Conservation (phyloP, 2,888 invertebrate genomes). For the Lasioglossum zephyrum region DNA sequence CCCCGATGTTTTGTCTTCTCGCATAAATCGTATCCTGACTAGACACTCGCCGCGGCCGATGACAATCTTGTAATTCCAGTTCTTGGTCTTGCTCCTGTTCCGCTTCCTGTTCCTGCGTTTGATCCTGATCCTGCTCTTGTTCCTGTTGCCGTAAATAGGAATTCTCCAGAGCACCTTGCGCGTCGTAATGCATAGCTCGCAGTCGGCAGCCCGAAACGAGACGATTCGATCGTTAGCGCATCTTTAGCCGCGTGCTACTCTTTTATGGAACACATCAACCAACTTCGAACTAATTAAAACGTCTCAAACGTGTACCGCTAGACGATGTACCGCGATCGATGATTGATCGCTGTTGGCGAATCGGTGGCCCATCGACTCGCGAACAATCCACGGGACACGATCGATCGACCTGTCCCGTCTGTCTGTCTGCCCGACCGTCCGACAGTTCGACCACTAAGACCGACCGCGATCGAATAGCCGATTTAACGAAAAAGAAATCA, state of each 20-base stretch:
- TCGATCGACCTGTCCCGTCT: constrained; percentile 36
- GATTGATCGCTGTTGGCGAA: constrained; percentile 24
- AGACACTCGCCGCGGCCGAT: background rate
- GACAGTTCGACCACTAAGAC: background rate
- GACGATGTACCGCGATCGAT: background rate
- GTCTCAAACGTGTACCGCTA: background rate
- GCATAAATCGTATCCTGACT: constrained; percentile 15
- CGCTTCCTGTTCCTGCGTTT: background rate
- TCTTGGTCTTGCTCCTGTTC: constrained; percentile 59
- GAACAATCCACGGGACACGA: constrained; percentile 38
- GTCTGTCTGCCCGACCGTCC: background rate
- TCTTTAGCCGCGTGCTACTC: background rate
- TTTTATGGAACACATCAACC: background rate
- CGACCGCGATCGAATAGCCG: background rate
- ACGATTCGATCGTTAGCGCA: constrained; percentile 54
- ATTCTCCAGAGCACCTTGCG: constrained; percentile 76
- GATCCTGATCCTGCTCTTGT: constrained; percentile 17
- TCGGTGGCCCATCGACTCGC: constrained; percentile 40
- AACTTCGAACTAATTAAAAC: background rate
- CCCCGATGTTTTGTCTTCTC: constrained; percentile 67
- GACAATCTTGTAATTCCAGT: constrained; percentile 3
- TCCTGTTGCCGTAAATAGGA: constrained; percentile 67
- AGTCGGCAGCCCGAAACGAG: constrained; percentile 23
- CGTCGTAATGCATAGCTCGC: constrained; percentile 80
- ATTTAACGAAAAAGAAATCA: background rate